A percentile compares a stretch with the other conserved stretches of the same genome.
phyloP scores from a whole-genome alignment of 1,140 invertebrate species.

The Acyrthosiphon pisum region DNA sequence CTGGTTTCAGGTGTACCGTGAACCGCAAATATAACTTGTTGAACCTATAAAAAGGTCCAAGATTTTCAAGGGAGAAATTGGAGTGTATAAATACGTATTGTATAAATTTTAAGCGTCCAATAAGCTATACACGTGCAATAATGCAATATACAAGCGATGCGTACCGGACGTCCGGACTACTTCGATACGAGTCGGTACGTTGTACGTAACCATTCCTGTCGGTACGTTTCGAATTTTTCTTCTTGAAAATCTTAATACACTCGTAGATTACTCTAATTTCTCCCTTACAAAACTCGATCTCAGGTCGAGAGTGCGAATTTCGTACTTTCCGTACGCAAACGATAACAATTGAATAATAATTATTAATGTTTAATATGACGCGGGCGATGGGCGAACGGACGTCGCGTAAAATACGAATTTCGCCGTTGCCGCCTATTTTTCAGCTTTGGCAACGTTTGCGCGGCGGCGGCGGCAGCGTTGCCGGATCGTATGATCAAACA shows the following conservation, averaged over 20 bases:
- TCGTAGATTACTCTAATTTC: neutral
- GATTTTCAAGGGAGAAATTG: too few species aligned
- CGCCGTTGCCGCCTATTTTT: neutral
- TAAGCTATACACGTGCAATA: too few species aligned
- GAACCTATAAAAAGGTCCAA: neutral
- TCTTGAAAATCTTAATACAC: neutral
- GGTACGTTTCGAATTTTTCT: too few species aligned
- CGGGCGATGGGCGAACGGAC: neutral
- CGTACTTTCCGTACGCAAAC: neutral
- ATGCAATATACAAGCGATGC: too few species aligned
- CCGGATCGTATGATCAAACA: constrained; percentile 22
- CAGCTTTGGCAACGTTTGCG: constrained; percentile 17
- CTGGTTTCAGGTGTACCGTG: neutral
- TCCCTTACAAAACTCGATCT: neutral
- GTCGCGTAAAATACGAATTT: neutral
- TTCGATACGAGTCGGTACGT: too few species aligned
- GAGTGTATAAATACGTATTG: too few species aligned
- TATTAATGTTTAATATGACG: neutral
- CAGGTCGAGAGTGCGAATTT: neutral
- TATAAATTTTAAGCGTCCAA: too few species aligned
- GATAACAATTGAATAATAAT: neutral
- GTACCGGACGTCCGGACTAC: too few species aligned
- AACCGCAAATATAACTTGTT: neutral
- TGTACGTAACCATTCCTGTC: too few species aligned
- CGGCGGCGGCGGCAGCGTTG: neutral